Base-by-base conservation (phyloP, 1,140 invertebrate genomes). In the Bombus confusus region DNA sequence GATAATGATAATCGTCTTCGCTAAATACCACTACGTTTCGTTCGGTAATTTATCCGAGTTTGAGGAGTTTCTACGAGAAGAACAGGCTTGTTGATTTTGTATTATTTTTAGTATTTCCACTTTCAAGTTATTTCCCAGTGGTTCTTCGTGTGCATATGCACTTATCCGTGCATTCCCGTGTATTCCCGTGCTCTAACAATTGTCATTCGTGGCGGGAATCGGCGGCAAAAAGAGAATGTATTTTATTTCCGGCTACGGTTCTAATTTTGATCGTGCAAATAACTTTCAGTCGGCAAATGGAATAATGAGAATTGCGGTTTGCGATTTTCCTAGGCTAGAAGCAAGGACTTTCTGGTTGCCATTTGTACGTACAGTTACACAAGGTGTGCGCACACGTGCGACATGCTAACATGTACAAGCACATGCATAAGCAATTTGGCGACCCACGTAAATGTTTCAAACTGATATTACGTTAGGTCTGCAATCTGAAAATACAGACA, bases 241-340 rank as follows among this genome's bases (percentile, higher is more conserved):
- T 84, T 78, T 79, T 79, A 78, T 71, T 43, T n/a, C 34, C 47
- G 22, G 18, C 13, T 15, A 39, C 47, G 37, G 69, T 39, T 76
- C 34, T 82, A 86, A 86, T 86, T 82, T 76, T 22, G 22, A n/a
- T 22, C 43, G 62, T 43, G 37, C 62, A 69, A 84, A 82, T 86
- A 86, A 86, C 69, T 82, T 76, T 57, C 72, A 52, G 47, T 52
- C 28, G 62, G 34, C 47, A 81, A 86, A 82, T 81, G 79, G 79
- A 80, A 81, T 85, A 85, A 85, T 74, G 79, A 86, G 59, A 43
- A 72, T 25, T n/a, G 47, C 25, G 79, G 47, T 66, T 66, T 31
- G 28, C 66, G 73, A 78, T 83, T 83, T 69, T 64, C 78, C 69
- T 59, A 59, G 59, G 15, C 25, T 71, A 76, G 76, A 75, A 82